phyloP scores from a whole-genome alignment of 2,797 vertebrate genomes.

The Oryzias sinensis region DNA sequence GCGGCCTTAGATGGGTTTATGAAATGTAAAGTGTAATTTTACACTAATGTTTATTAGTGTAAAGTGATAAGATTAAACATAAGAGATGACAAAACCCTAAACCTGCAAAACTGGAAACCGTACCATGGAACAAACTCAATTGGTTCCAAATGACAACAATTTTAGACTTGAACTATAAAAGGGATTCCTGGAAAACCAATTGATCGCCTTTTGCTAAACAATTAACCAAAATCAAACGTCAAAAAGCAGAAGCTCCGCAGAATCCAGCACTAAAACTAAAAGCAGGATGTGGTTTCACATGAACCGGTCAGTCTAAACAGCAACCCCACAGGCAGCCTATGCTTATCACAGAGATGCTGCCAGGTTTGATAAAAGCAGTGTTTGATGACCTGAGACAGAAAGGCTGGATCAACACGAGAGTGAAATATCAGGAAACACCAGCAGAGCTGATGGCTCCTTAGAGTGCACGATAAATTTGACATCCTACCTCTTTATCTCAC shows the following conservation, averaged over 20 bases:
- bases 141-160: too few relatives aligned
- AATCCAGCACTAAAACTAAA: background rate
- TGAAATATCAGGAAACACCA: slow-evolving; percentile 6
- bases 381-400: background rate
- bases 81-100: too few relatives aligned
- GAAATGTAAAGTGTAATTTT: too few relatives aligned
- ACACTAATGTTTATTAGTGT: too few relatives aligned
- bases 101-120: too few relatives aligned
- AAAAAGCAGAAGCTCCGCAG: background rate
- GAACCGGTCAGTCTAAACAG: background rate
- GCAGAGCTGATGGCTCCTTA: slow-evolving; percentile 13
- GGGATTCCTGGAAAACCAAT: too few relatives aligned
- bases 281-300: background rate
- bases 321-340: background rate
- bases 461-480: slow-evolving; percentile 13
- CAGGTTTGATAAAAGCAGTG: background rate
- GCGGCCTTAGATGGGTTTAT: too few relatives aligned
- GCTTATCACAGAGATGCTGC: background rate
- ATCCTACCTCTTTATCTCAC: slow-evolving; percentile 29
- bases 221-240: background rate
- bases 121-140: too few relatives aligned
- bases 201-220: too few relatives aligned
- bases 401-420: slow-evolving; percentile 4
- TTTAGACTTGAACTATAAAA: too few relatives aligned
- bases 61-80: too few relatives aligned